A percentile compares a stretch with the other conserved stretches of the same genome.
Evolutionary conservation across 2,888 invertebrate genomes (phyloP).

Genomic region (Trachelus stipa): DNA sequence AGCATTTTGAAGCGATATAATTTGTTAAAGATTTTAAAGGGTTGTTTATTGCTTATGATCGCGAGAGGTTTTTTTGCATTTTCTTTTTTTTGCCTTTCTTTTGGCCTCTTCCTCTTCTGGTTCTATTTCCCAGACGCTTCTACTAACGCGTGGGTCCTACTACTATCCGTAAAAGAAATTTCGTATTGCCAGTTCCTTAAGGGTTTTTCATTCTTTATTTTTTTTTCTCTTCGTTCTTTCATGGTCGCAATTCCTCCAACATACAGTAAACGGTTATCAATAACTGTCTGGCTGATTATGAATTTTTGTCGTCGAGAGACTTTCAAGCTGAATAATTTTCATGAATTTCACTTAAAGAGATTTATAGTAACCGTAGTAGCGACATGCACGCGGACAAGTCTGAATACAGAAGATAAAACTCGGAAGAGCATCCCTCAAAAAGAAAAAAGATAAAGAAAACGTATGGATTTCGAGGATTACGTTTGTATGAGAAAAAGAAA

Average conservation of each 20-base stretch:
- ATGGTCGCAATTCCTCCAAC: background rate
- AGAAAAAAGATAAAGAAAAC: background rate
- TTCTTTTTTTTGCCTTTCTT: background rate
- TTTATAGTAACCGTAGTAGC: background rate
- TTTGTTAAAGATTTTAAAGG: conserved; percentile 35
- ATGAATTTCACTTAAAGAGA: background rate
- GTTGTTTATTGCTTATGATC: conserved; percentile 20
- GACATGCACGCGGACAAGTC: background rate
- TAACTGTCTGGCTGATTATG: background rate
- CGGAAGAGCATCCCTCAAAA: background rate
- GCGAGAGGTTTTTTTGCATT: conserved; percentile 10
- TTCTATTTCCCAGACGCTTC: background rate
- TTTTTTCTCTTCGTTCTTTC: conserved; percentile 4
- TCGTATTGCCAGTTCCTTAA: background rate
- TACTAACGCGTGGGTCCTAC: background rate
- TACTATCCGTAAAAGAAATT: background rate
- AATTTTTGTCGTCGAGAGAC: background rate
- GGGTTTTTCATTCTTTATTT: conserved; percentile 7
- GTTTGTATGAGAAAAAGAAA: background rate
- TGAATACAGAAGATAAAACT: background rate
- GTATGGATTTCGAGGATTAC: background rate
- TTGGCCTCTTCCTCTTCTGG: background rate
- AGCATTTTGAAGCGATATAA: conserved; percentile 26
- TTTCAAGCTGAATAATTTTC: background rate
- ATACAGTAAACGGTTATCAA: background rate